Evolutionary conservation across 2,113 vertebrate genomes (phyloP).

Genomic region (Tympanuchus pallidicinctus): DNA sequence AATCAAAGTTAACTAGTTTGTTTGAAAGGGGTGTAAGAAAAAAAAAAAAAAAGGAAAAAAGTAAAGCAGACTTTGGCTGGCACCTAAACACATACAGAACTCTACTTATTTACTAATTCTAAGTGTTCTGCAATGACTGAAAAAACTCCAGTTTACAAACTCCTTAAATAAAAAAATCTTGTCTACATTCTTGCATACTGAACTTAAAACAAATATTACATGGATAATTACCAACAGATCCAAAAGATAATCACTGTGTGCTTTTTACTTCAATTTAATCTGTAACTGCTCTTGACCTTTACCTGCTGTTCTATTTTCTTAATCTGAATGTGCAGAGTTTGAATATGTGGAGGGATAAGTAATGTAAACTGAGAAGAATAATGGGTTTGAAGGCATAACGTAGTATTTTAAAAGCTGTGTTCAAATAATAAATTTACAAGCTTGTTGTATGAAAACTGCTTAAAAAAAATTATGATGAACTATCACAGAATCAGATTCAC

Average conservation of each 20-base stretch:
- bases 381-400: accelerated
- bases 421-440: neutral
- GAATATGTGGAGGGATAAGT: neutral
- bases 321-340: neutral
- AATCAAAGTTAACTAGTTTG: neutral
- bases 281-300: neutral
- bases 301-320: neutral
- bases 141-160: neutral
- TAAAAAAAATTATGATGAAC: neutral
- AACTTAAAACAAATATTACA: neutral
- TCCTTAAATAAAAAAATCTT: neutral
- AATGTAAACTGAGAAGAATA: neutral
- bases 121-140: neutral
- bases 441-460: neutral
- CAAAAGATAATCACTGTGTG: neutral
- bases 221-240: neutral
- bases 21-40: neutral
- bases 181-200: neutral
- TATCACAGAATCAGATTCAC: neutral
- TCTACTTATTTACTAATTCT: neutral
- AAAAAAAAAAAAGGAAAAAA: neutral
- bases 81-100: neutral
- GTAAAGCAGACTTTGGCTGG: neutral
- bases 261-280: neutral
- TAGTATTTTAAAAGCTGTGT: neutral